phyloP scores from a whole-genome alignment of 1,140 invertebrate species.

The Ctenoplectra terminalis region DNA sequence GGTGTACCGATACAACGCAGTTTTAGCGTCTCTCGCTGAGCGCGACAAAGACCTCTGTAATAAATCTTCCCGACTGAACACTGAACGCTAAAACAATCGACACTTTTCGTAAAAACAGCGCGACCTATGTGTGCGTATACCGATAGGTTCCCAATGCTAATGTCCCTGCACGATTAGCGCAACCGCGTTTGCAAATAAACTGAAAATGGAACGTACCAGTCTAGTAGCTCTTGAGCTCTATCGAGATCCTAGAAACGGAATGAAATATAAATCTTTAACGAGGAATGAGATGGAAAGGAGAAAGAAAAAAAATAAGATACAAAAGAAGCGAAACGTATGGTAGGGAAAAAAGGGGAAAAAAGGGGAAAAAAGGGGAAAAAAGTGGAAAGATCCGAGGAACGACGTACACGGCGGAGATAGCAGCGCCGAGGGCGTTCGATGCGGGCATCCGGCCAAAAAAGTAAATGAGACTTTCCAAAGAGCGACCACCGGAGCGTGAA shows the following conservation, averaged over 20 bases:
- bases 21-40: background rate
- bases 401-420: background rate
- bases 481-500: constrained; percentile 3
- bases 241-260: background rate
- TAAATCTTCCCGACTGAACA: constrained; percentile 35
- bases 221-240: too few species aligned
- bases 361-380: too few species aligned
- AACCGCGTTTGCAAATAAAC: too few species aligned
- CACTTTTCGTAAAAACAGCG: constrained; percentile 21
- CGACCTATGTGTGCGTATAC: background rate
- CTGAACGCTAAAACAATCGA: too few species aligned
- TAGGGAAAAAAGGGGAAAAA: too few species aligned
- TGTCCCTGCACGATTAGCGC: too few species aligned
- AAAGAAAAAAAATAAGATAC: too few species aligned
- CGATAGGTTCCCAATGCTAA: background rate
- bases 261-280: background rate
- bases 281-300: background rate
- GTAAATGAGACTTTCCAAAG: constrained; percentile 38
- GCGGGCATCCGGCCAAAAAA: constrained; percentile 20
- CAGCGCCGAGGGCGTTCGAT: constrained; percentile 3
- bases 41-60: constrained; percentile 45
- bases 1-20: constrained; percentile 13
- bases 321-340: background rate
- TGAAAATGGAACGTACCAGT: too few species aligned
- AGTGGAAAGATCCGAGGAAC: background rate